Evolutionary conservation across 92 coral and sea anemone genomes (phyloP).

Genomic region (Plumapathes pennacea): DNA sequence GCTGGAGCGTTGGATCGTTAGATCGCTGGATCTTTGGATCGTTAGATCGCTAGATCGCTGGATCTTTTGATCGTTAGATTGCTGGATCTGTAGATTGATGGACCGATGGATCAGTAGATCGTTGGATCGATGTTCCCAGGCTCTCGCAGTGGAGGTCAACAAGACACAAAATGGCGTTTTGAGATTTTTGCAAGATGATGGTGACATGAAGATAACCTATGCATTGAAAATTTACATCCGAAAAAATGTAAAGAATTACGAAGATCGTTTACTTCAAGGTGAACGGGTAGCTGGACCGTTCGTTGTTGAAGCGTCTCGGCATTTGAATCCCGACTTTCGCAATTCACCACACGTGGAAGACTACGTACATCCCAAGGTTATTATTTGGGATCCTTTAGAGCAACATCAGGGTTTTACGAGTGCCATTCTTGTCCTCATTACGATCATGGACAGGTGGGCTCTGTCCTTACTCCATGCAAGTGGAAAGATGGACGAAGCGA

Average conservation of each 20-base stretch:
- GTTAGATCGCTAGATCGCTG: too few species aligned
- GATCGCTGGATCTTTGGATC: too few species aligned
- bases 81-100: too few species aligned
- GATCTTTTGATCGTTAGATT: too few species aligned
- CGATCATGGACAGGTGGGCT: constrained; percentile 8
- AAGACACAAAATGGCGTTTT: too few species aligned
- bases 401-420: constrained; percentile 2
- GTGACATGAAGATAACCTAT: constrained; percentile 18
- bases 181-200: too few species aligned
- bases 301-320: constrained; percentile 4
- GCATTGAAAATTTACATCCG: constrained; percentile 10
- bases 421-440: constrained; percentile 21
- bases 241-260: constrained; percentile 9
- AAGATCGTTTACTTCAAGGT: constrained; percentile 11
- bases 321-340: constrained; percentile 5
- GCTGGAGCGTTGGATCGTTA: too few species aligned
- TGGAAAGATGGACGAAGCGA: constrained; percentile 31
- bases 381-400: constrained; percentile 8
- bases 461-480: constrained; percentile 3
- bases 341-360: constrained; percentile 1
- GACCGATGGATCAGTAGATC: too few species aligned
- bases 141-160: too few species aligned
- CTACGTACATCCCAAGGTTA: constrained; percentile 14
- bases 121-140: too few species aligned
- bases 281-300: constrained; percentile 9